phyloP scores from a whole-genome alignment of 2,797 vertebrate species.

The Lepilemur septentrionalis region DNA sequence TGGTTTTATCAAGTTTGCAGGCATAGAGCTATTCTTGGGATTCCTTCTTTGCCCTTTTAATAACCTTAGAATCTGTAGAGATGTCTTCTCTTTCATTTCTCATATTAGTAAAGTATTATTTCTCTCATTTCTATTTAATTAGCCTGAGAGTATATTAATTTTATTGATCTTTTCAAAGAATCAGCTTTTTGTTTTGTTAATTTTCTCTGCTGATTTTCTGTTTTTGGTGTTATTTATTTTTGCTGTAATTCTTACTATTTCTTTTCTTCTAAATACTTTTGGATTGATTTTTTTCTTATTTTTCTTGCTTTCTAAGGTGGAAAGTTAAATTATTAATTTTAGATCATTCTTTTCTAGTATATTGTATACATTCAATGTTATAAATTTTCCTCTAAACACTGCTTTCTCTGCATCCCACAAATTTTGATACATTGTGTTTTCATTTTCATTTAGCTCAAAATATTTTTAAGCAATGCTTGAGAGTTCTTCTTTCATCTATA shows the following conservation, averaged over 20 bases:
- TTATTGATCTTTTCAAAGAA: not conserved
- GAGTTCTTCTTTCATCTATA: not conserved
- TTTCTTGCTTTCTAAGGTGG: not conserved
- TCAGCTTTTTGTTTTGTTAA: not conserved
- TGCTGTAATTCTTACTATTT: not conserved
- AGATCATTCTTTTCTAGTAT: not conserved
- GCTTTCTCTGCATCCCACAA: not conserved
- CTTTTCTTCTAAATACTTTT: not conserved
- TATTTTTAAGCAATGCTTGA: not conserved
- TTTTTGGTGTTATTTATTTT: not conserved
- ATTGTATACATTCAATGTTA: not conserved
- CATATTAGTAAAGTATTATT: not conserved
- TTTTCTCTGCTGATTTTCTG: not conserved
- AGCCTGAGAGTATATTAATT: not conserved
- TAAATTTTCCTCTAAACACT: not conserved
- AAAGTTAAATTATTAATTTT: not conserved
- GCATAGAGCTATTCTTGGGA: not conserved
- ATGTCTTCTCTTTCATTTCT: not conserved
- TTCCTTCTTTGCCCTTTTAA: not conserved
- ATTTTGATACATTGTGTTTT: not conserved
- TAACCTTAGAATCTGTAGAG: not conserved
- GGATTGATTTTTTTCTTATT: not conserved
- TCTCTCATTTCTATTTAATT: not conserved
- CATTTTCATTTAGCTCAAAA: not conserved
- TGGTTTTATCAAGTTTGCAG: not conserved